Base-by-base conservation (phyloP, 53 echinoderm and acorn worm genomes). In the Holothuria scabra region DNA sequence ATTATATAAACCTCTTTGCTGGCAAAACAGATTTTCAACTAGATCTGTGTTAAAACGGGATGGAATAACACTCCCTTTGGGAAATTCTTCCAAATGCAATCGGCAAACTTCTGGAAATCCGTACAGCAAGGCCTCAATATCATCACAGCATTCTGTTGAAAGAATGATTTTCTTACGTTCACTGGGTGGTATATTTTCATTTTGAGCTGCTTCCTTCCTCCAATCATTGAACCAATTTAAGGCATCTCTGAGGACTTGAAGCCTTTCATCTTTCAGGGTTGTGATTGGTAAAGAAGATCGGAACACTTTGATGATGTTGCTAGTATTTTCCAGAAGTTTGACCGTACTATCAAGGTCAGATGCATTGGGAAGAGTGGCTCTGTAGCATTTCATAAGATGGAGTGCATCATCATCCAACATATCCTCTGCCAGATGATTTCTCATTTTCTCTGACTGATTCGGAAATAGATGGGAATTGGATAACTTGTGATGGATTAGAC, bases 351-450 rank as follows among this genome's bases (percentile, higher is more conserved):
- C 66, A 46, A 84, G 84, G n/a, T 46, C 9, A 8, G 56, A 26
- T 14, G 56, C 68, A 68, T 84, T 31, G 1, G 28, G 13, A 5
- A 67, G 56, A 12, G 46, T 84, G 7, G 68, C 48, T 32, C 32
- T 23, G 48, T 84, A 67, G 31, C 28, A 68, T 55, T 69, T 4
- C 68, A 84, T 68, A 9, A 69, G 84, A 23, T 84, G 26, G 2
- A 84, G 28, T 9, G 68, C 56, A 64, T 84, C 69, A 0, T 46
- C 84, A 29, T 84, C 63, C 0, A 55, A n/a, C 84, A 84, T 84
- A 4, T 84, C 84, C 56, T 84, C 69, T 23, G 70, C 84, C 19
- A 70, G 71, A 24, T 84, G 84, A 21, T 69, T 84, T 5, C 84
- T 30, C 70, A 84, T 84, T 57, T 84, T 84, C 70, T 84, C 84